Percentiles rank a stretch among this genome's conserved stretches.
phyloP scores from a whole-genome alignment of 2,888 invertebrate genomes.

The Mantis religiosa region DNA sequence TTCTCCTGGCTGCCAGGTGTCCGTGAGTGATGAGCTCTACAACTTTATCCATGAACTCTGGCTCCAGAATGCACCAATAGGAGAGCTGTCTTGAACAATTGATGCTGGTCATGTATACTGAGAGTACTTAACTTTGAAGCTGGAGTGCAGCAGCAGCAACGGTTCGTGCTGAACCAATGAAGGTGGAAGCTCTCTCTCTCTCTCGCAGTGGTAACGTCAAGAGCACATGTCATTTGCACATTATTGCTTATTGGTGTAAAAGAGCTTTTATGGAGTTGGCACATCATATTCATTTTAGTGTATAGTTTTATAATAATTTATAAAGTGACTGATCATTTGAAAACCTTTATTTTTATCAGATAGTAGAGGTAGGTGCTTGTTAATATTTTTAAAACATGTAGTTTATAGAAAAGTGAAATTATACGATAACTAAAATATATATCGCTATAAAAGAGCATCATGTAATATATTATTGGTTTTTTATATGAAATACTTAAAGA shows the following conservation, averaged over 20 bases:
- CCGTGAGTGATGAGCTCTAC: slow-evolving; percentile 90
- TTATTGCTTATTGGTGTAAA: not conserved
- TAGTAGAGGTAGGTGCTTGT: not conserved
- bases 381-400: not conserved
- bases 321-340: not conserved
- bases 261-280: not conserved
- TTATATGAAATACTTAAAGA: no score
- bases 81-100: slow-evolving; percentile 77
- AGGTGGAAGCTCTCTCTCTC: not conserved
- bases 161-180: not conserved
- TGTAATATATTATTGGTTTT: no score
- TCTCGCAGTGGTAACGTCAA: not conserved
- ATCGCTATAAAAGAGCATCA: no score
- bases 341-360: not conserved
- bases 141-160: not conserved
- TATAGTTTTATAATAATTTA: not conserved
- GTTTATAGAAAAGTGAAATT: not conserved
- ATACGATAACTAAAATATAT: no score
- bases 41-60: slow-evolving; percentile 92
- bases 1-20: slow-evolving; percentile 55
- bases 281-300: not conserved
- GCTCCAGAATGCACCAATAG: slow-evolving; percentile 96
- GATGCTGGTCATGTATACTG: not conserved
- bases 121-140: not conserved
- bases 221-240: not conserved